phyloP scores from a whole-genome alignment of 2,888 invertebrate genomes.

The Acanthosepion lycidas region DNA sequence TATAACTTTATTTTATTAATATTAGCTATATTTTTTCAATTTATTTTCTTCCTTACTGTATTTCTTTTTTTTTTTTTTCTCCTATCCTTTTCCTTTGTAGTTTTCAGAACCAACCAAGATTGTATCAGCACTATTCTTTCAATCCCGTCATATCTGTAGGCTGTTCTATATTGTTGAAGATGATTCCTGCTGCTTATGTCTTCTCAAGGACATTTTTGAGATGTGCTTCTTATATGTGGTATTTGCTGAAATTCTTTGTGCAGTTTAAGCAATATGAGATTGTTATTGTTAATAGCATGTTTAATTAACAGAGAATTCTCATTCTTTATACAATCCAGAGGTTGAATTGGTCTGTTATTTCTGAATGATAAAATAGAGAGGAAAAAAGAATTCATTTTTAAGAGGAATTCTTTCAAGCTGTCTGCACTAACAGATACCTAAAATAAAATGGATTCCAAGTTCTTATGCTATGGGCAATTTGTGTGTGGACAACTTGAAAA shows the following conservation, averaged over 20 bases:
- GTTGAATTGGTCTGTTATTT: constrained; percentile 3
- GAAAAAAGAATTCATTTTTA: not conserved
- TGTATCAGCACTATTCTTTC: constrained; percentile 15
- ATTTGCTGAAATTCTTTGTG: not conserved
- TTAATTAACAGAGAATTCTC: not conserved
- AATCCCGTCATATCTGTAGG: not conserved
- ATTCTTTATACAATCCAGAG: not conserved
- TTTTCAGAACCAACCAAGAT: not conserved
- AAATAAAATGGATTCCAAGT: not conserved
- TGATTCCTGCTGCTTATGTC: not conserved
- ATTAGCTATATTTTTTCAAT: too few species aligned
- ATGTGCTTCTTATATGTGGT: not conserved
- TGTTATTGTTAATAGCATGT: not conserved
- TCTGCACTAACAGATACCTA: not conserved
- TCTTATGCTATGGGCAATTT: not conserved
- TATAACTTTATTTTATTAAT: not conserved
- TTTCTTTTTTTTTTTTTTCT: not conserved
- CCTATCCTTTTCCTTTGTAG: not conserved
- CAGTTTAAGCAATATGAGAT: not conserved
- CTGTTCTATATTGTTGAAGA: not conserved
- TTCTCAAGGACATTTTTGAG: not conserved
- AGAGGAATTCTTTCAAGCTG: not conserved
- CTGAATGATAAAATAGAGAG: not conserved
- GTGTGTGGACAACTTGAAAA: not conserved
- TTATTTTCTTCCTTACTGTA: not conserved